Conservation (phyloP, 2,888 invertebrate species). For the Drosophila infuscata region DNA sequence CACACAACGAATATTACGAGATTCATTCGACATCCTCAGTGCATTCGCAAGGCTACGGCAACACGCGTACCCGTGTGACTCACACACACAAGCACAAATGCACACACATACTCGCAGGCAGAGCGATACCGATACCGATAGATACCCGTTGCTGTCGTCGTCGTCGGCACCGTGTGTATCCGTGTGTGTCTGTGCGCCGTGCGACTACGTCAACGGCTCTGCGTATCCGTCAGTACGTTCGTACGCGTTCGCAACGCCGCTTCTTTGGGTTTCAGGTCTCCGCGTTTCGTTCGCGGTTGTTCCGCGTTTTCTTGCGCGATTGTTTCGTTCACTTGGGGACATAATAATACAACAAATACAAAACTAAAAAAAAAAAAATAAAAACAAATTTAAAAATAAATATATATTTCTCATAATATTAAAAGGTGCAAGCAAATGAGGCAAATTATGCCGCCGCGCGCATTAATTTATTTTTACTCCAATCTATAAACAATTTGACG, state of each 20-base stretch:
- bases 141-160: slow-evolving; percentile 34
- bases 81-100: slow-evolving; percentile 5
- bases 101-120: slow-evolving; percentile 10
- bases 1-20: slow-evolving; percentile 49
- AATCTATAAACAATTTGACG: slow-evolving; percentile 76
- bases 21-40: slow-evolving; percentile 66
- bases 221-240: slow-evolving; percentile 80
- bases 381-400: slow-evolving; percentile 27
- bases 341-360: slow-evolving; percentile 16
- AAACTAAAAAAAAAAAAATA: slow-evolving; percentile 10
- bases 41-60: slow-evolving; percentile 46
- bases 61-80: slow-evolving; percentile 25
- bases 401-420: slow-evolving; percentile 27
- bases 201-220: slow-evolving; percentile 75
- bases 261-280: slow-evolving; percentile 65
- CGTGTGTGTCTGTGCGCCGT: slow-evolving; percentile 55
- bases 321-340: slow-evolving; percentile 39
- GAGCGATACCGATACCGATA: slow-evolving; percentile 64
- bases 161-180: slow-evolving; percentile 17
- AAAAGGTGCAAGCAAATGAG: slow-evolving; percentile 39
- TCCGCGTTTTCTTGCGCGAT: slow-evolving; percentile 65
- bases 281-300: slow-evolving; percentile 57
- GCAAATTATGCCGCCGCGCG: slow-evolving; percentile 64
- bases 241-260: slow-evolving; percentile 80
- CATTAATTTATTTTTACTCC: slow-evolving; percentile 76